Evolutionary conservation across 2,113 vertebrate genomes (phyloP), one percentile per base, ranked within the genome.

Genomic region (Mesitornis unicolor): DNA sequence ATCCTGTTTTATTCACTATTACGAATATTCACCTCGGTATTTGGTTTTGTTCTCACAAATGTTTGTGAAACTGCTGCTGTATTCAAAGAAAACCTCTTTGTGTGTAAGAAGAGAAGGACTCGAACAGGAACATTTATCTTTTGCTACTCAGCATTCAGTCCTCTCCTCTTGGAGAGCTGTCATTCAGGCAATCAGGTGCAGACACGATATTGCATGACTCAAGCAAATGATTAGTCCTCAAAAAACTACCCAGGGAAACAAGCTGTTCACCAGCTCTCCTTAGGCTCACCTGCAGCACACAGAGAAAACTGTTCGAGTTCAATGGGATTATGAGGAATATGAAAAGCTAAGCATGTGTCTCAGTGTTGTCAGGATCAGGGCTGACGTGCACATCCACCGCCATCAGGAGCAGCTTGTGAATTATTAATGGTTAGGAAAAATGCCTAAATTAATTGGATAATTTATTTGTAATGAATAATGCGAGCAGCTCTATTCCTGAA

Each of bases 401-500:
- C 26, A 71, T 92, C 77, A 91, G 71, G 64, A 95, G 36, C 42
- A 70, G 73, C 64, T 88, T 91, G 70, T 96, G 86, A 96, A 97
- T 97, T 95, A 97, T 97, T 95, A 95, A 95, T 91, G 64, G 88
- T 42, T 64, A 92, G 75, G 94, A 96, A 95, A 95, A 90, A 36
- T 90, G 76, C 57, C 65, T 94, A 92, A 94, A 96, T 97, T 97
- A 97, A 96, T 97, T 93, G 93, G 87, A 93, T 96, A 96, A 96
- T 96, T 90, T 97, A 93, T 97, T 97, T 92, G 69, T 81, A 91
- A 96, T 96, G 84, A 97, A 97, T 96, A 95, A 96, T 96, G 94
- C 2, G 84, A 89, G 69, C 45, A 93, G 47, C 70, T 96, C 73
- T 90, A 28, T 94, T 96, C 86, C 87, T 73, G 93, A 98, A 97